Evolutionary conservation across 2,888 invertebrate species (phyloP).

Genomic region (Sepioteuthis lessoniana): DNA sequence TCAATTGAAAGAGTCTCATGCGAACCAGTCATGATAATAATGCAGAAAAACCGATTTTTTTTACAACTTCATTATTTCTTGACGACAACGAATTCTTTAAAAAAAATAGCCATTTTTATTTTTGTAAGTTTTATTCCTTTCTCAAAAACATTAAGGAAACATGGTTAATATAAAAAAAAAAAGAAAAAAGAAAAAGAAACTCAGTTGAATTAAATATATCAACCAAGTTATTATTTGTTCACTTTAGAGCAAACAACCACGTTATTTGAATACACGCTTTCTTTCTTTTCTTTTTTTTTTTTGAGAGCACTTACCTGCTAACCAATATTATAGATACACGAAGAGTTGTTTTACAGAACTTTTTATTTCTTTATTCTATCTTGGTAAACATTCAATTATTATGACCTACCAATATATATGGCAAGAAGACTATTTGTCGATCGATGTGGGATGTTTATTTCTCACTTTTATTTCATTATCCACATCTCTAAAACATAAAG

Average conservation of each 20-base stretch:
- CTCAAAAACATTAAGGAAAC: too few species aligned
- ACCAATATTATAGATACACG: not conserved
- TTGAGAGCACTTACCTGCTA: not conserved
- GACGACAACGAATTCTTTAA: not conserved
- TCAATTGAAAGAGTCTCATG: not conserved
- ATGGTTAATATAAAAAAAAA: not conserved
- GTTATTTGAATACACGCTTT: not conserved
- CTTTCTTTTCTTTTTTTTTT: not conserved
- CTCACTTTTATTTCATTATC: too few species aligned
- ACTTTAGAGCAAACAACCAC: not conserved
- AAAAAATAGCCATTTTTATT: too few species aligned
- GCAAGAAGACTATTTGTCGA: too few species aligned
- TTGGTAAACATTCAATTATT: not conserved
- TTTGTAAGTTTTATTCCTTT: too few species aligned
- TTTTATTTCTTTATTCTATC: not conserved
- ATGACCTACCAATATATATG: not conserved
- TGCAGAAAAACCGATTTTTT: not conserved
- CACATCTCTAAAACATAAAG: too few species aligned
- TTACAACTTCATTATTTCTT: not conserved
- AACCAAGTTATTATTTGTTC: not conserved
- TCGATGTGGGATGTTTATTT: too few species aligned
- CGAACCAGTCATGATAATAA: not conserved
- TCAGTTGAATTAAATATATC: not conserved
- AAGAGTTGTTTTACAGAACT: not conserved
- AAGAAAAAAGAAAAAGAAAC: not conserved